Evolutionary conservation across 2,797 vertebrate species (phyloP), one percentile per base, ranked within the genome.

Genomic region (Xenopus petersii): DNA sequence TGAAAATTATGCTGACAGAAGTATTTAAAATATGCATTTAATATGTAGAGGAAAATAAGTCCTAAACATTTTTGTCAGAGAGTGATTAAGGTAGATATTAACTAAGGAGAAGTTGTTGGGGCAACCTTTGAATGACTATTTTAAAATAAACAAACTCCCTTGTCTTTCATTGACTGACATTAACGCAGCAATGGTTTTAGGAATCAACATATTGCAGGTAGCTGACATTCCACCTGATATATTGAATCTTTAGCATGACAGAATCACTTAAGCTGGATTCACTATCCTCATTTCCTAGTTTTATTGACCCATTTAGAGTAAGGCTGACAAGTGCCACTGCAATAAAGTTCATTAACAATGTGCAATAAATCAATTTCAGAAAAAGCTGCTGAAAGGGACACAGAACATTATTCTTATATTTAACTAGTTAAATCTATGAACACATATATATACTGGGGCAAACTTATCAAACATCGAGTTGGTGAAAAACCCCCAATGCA

Each of bases 271-370:
- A 93, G 92, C 89, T 87, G 88, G 91, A 94, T 94, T 91, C 92
- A 94, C 94, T 95, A 93, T 93, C 93, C 94, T 94, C 94, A 94
- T 95, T 95, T 94, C 94, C 90, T 93, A 92, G 90, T 86, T 84
- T 94, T 96, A 97, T 96, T 96, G 96, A 98, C 94, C 95, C 92
- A 86, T 87, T 73, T 88, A 85, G 92, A 93, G 89, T 89, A 85
- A 88, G 89, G 88, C 92, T 96, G 95, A 97, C 96, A 95, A 94
- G 93, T 93, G 81, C 89, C 92, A 90, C 93, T 93, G 93, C 93
- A 83, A 90, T 93, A 97, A 97, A 97, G 95, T 98, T 96, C 95
- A 98, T 98, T 98, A 98, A 98, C 95, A 97, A 97, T 93, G 92
- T 92, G 94, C 91, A 93, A 95, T 95, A 94, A 95, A 97, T 97